Conservation (phyloP, 2,797 vertebrate genomes). For the Lagorchestes hirsutus region DNA sequence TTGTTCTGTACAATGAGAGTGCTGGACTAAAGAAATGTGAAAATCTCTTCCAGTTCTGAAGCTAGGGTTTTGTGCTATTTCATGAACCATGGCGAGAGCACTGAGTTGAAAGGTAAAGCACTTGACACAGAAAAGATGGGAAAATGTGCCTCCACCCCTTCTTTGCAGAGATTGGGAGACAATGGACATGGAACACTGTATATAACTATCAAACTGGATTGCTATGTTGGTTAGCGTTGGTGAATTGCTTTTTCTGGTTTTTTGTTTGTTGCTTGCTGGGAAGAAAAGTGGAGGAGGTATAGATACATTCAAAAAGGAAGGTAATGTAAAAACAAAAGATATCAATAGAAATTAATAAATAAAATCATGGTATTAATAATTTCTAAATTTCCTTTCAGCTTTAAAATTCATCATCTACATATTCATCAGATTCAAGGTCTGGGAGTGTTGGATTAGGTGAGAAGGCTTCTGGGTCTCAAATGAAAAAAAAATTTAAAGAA, state of each 20-base stretch:
- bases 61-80: not conserved
- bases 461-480: constrained; percentile 20
- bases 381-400: not conserved
- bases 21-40: not conserved
- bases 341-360: not conserved
- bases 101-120: not conserved
- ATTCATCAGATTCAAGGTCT: not conserved
- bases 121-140: not conserved
- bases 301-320: not conserved
- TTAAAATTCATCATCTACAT: not conserved
- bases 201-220: not conserved
- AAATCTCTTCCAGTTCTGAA: not conserved
- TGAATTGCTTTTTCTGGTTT: not conserved
- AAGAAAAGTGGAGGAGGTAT: not conserved
- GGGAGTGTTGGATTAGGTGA: not conserved
- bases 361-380: not conserved
- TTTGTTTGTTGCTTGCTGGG: not conserved
- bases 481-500: not conserved
- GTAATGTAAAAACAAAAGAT: not conserved
- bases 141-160: not conserved
- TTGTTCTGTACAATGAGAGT: not conserved
- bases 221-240: not conserved
- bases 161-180: not conserved
- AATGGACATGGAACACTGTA: not conserved
- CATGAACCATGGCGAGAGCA: not conserved